phyloP scores from a whole-genome alignment of 1,140 invertebrate genomes.

The Drosophila erecta region DNA sequence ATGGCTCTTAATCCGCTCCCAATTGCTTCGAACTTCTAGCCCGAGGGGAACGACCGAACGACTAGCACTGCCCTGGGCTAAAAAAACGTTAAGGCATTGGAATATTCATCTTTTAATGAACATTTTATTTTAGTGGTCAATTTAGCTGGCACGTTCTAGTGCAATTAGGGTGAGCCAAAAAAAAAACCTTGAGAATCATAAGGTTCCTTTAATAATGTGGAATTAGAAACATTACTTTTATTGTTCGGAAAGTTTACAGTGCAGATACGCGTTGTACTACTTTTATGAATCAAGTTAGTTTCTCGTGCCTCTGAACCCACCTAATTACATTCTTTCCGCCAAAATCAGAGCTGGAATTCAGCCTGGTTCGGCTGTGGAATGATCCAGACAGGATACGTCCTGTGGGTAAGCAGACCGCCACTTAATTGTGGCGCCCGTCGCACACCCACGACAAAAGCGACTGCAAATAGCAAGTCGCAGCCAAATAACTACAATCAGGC shows the following conservation, averaged over 20 bases:
- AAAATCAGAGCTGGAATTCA: constrained; percentile 1
- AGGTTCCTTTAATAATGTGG: no score
- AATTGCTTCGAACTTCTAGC: constrained; percentile 4
- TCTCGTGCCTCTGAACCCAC: background rate
- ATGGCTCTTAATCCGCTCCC: constrained; percentile 16
- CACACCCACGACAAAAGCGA: constrained; percentile 36
- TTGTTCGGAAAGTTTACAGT: no score
- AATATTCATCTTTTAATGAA: background rate
- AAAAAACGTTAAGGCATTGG: background rate
- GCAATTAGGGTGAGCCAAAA: no score
- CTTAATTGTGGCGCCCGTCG: constrained; percentile 67
- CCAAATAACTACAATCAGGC: constrained; percentile 33
- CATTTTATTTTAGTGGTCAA: background rate
- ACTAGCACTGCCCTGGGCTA: background rate
- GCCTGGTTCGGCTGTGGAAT: background rate
- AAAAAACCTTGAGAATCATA: no score
- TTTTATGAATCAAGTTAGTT: background rate
- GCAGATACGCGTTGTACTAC: no score
- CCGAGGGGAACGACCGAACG: background rate
- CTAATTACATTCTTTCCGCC: constrained; percentile 3
- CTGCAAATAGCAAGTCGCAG: constrained; percentile 16
- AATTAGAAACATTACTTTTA: no score
- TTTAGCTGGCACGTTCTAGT: background rate
- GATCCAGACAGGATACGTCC: constrained; percentile 11
- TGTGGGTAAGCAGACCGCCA: constrained; percentile 25